Evolutionary conservation across 2,888 invertebrate species (phyloP).

Genomic region (Ennomos quercinarius): DNA sequence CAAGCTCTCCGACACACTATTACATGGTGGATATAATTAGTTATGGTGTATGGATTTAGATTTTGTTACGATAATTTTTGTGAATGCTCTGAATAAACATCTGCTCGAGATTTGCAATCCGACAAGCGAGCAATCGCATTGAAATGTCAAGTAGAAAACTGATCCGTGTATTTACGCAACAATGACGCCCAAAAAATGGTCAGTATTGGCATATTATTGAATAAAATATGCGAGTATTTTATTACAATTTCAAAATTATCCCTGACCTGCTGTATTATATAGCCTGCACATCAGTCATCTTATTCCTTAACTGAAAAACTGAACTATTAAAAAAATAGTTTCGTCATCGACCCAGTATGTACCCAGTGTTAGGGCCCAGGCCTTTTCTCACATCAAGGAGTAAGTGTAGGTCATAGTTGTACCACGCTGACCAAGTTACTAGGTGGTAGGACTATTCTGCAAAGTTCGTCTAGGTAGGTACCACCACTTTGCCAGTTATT

Average conservation of each 20-base stretch:
- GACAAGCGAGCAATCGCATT: conserved; percentile 74
- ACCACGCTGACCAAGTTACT: no score
- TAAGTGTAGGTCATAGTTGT: no score
- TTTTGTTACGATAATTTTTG: conserved; percentile 82
- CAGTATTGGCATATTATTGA: conserved; percentile 48
- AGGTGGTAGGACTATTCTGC: no score
- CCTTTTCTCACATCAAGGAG: no score
- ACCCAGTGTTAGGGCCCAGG: no score
- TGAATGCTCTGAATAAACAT: conserved; percentile 79
- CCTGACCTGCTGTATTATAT: no score
- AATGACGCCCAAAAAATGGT: conserved; percentile 76
- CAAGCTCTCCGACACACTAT: conserved; percentile 65
- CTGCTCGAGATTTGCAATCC: conserved; percentile 76
- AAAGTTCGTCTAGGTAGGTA: no score
- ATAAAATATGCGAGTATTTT: conserved; percentile 22
- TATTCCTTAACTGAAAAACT: no score
- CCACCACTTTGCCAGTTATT: no score
- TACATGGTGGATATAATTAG: conserved; percentile 85
- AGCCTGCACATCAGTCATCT: no score
- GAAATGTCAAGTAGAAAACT: conserved; percentile 81
- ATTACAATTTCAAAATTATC: conserved; percentile 1
- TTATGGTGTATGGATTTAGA: conserved; percentile 85
- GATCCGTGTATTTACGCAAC: conserved; percentile 67
- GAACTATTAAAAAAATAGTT: no score
- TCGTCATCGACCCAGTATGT: no score